A percentile compares a stretch with the other conserved stretches of the same genome.
Conservation (phyloP, 2,113 vertebrate species). For the Trochalopteron elliotii region DNA sequence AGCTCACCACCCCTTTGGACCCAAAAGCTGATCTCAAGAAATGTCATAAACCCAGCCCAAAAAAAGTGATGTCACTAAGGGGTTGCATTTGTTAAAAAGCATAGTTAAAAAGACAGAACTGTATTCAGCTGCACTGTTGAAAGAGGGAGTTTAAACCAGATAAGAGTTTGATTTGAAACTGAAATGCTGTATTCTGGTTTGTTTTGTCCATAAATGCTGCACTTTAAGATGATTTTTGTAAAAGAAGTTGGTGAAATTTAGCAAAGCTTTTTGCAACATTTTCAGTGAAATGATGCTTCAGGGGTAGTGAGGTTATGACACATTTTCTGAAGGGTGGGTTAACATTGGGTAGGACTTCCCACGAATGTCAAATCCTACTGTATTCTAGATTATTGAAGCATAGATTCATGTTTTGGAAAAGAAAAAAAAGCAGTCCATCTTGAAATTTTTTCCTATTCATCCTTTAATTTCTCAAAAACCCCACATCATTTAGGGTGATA, state of each 20-base stretch:
- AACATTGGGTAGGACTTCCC: background rate
- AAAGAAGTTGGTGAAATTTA: background rate
- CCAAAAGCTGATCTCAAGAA: background rate
- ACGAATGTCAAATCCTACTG: background rate
- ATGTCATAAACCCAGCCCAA: background rate
- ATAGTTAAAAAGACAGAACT: background rate
- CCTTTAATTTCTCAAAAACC: background rate
- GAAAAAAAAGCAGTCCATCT: background rate
- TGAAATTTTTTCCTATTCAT: background rate
- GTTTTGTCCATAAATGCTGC: background rate
- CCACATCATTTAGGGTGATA: background rate
- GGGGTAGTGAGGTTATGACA: background rate
- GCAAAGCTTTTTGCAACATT: background rate
- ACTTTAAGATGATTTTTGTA: background rate
- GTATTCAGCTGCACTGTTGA: background rate
- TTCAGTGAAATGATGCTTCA: background rate
- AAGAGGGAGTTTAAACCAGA: background rate
- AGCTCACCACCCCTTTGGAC: background rate
- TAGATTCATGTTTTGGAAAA: background rate
- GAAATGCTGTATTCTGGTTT: background rate
- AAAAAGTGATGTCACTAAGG: background rate
- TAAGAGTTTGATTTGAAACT: background rate
- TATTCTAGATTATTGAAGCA: background rate
- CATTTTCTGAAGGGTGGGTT: background rate
- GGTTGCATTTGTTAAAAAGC: background rate